These are phyloP conservation scores for Abscondita cerata DNA, from an alignment of 2,888 invertebrate genomes.

Conservation along the genomic window DNA sequence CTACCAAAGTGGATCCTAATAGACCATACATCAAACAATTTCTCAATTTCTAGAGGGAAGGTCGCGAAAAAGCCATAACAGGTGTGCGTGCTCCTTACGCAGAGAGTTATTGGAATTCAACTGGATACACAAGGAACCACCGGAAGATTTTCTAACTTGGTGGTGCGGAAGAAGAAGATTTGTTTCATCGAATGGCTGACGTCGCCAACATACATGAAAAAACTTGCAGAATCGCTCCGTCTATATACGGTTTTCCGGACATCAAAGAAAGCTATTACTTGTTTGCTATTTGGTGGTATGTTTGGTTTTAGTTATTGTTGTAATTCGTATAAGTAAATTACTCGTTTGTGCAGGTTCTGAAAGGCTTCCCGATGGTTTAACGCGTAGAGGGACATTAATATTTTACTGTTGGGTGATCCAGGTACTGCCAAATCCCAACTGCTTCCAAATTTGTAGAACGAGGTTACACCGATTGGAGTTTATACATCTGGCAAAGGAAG, in stretches of 20 bases:
- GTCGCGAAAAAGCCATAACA: slow-evolving; percentile 79
- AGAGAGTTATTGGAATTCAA: slow-evolving; percentile 90
- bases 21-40: too few relatives aligned
- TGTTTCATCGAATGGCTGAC: slow-evolving; percentile 83
- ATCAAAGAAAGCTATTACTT: slow-evolving; percentile 97
- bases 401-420: slow-evolving; percentile 94
- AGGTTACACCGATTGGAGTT: slow-evolving; percentile 90
- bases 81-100: slow-evolving; percentile 96
- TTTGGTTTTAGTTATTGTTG: not conserved
- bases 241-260: slow-evolving; percentile 92
- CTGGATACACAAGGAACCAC: slow-evolving; percentile 84
- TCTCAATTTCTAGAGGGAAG: slow-evolving; percentile 62
- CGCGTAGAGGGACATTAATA: slow-evolving; percentile 97
- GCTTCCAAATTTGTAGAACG: slow-evolving; percentile 96
- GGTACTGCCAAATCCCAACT: slow-evolving; percentile 99
- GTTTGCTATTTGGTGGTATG: slow-evolving; percentile 89
- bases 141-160: slow-evolving; percentile 62
- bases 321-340: not conserved
- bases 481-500: slow-evolving; percentile 99
- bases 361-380: slow-evolving; percentile 92
- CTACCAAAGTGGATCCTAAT: too few relatives aligned
- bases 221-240: slow-evolving; percentile 92
- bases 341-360: slow-evolving; percentile 73
- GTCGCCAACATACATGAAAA: slow-evolving; percentile 88
- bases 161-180: slow-evolving; percentile 79